These are phyloP conservation scores for Macrosteles quadrilineatus DNA, from an alignment of 1,140 invertebrate genomes.

Conservation along the genomic window DNA sequence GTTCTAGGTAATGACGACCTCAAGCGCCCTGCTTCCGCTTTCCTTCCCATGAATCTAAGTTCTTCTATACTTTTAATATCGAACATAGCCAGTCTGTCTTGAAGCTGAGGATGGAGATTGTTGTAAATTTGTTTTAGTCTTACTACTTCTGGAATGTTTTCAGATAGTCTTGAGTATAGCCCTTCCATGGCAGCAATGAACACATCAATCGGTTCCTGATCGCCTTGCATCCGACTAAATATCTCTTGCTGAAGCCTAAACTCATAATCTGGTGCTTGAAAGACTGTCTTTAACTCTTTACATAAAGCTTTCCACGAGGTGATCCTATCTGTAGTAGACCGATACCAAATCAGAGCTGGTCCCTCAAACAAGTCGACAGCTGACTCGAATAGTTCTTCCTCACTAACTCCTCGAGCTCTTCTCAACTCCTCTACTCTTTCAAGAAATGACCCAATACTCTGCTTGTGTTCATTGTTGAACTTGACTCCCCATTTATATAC, in stretches of 20 bases:
- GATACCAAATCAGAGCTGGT: conserved; percentile 15
- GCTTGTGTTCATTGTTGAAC: too few species aligned
- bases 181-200: conserved; percentile 6
- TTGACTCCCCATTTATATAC: too few species aligned
- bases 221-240: neutral
- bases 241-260: too few species aligned
- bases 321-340: neutral
- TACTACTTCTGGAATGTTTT: neutral
- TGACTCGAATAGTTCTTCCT: conserved; percentile 7
- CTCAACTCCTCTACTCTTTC: neutral
- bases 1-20: neutral
- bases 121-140: neutral
- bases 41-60: neutral
- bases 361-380: too few species aligned
- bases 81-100: too few species aligned
- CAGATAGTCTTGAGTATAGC: neutral
- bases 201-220: neutral
- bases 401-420: neutral
- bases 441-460: neutral
- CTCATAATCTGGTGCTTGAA: conserved; percentile 15
- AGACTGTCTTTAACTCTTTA: neutral
- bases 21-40: neutral
- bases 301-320: neutral
- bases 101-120: too few species aligned
- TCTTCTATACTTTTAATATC: neutral